phyloP scores from a whole-genome alignment of 2,888 invertebrate genomes.

The Caenorhabditis panamensis region DNA sequence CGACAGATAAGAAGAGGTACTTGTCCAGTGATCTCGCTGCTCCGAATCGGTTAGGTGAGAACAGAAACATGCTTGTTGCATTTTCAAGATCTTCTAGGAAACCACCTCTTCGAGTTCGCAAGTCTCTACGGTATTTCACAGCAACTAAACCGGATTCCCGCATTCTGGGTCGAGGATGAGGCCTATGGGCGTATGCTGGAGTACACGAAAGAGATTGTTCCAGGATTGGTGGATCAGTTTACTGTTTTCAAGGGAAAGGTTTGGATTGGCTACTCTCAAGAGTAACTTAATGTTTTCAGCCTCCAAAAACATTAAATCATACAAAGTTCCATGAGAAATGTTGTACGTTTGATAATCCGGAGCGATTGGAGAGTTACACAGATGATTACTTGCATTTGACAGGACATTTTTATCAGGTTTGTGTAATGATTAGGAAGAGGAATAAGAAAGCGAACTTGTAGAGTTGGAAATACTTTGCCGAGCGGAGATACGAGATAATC shows the following conservation, averaged over 20 bases:
- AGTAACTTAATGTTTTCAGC: not conserved
- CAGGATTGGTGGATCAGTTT: not conserved
- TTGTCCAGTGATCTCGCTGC: not conserved
- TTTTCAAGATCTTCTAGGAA: not conserved
- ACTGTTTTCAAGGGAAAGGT: constrained; percentile 6
- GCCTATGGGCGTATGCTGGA: not conserved
- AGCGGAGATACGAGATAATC: not conserved
- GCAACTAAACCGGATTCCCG: not conserved
- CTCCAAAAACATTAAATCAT: not conserved
- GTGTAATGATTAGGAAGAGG: not conserved
- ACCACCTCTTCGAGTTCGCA: constrained; percentile 7
- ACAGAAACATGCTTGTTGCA: no score
- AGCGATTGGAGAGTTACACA: not conserved
- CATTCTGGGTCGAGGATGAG: constrained; percentile 4
- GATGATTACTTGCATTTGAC: not conserved
- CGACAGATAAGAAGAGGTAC: not conserved
- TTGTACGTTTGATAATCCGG: not conserved
- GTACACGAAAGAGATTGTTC: not conserved
- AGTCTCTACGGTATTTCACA: not conserved
- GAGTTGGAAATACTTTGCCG: constrained; percentile 18
- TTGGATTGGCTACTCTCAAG: no score
- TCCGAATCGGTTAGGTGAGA: not conserved
- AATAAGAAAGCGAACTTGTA: not conserved
- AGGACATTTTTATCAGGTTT: constrained; percentile 12
- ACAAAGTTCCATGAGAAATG: not conserved